Evolutionary conservation across 2,888 invertebrate species (phyloP).

Genomic region (Dasysyrphus tricinctus): DNA sequence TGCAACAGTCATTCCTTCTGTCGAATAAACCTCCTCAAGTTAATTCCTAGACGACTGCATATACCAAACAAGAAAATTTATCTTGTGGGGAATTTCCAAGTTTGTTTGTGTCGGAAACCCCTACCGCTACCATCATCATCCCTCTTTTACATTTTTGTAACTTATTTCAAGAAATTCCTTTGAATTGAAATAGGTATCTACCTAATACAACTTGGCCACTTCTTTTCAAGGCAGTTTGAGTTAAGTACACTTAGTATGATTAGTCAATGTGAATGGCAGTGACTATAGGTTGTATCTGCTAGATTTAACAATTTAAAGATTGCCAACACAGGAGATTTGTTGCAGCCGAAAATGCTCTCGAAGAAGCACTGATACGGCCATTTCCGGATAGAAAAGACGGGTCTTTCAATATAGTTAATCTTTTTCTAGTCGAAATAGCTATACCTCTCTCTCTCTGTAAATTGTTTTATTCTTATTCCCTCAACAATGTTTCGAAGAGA

Average conservation of each 20-base stretch:
- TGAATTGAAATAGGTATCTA: neutral
- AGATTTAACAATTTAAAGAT: conserved; percentile 7
- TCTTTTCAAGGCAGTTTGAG: neutral
- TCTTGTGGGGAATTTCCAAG: conserved; percentile 4
- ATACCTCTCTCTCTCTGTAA: neutral
- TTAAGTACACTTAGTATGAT: conserved; percentile 3
- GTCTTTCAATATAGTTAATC: neutral
- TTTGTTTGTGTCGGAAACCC: neutral
- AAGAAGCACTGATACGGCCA: neutral
- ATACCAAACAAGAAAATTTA: conserved; percentile 14
- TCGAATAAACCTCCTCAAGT: conserved; percentile 24
- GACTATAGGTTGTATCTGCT: conserved; percentile 5
- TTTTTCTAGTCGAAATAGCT: neutral
- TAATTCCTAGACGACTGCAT: conserved; percentile 18
- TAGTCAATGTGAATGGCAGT: conserved; percentile 15
- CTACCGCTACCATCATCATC: neutral
- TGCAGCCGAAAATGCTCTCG: neutral
- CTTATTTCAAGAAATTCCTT: conserved; percentile 18
- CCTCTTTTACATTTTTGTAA: conserved; percentile 6
- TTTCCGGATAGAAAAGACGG: neutral
- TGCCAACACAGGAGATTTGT: neutral
- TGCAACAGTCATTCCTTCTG: conserved; percentile 7
- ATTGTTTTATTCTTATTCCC: neutral
- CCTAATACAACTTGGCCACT: neutral
- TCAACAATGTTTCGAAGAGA: conserved; percentile 3